Base-by-base conservation (phyloP, 1,140 invertebrate genomes). In the Drosophila varians region DNA sequence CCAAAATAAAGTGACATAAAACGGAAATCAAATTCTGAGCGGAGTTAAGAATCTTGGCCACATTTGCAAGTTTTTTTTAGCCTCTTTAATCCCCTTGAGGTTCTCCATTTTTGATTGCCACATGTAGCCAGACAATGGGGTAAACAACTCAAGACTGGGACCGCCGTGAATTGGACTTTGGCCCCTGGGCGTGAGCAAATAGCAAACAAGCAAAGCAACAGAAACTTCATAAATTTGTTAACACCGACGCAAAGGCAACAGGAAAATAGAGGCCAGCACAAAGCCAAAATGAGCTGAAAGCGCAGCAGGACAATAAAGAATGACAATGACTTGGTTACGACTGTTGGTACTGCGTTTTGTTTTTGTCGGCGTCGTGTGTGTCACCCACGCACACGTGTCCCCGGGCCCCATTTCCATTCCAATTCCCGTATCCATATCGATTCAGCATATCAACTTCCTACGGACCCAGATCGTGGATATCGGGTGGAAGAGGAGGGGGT, bases 151-250 rank as follows among this genome's bases (percentile, higher is more conserved):
- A 46, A 47, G 48, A 48, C 70, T 45, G 31, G 47, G 69, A 73
- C 69, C 69, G 69, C 69, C 69, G 58, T 73, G 69, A 73, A 73
- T 73, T 73, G 69, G 69, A 73, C 69, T 73, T 73, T 73, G 69
- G 34, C 69, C 69, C 57, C 49, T 46, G 31, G 69, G 66, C 64
- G 60, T 65, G 46, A 69, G 68, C 65, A 47, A 52, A 72, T 61
- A 46, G 54, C 54, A 66, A 66, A 66, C 31, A 58, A 26, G 46
- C 68, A 71, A 71, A 43, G 31, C 48, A 38, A 58, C 51, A 52
- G 62, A 45, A 66, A 66, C 64, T 68, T 73, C 69, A 73, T 73
- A 73, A 73, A 73, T 73, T 73, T 73, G 68, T 73, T 73, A 62
- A 48, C 69, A 73, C 69, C 69, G 56, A 73, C 69, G 69, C 69